phyloP scores from a whole-genome alignment of 1,140 invertebrate genomes.

The Drosophila sucinea region DNA sequence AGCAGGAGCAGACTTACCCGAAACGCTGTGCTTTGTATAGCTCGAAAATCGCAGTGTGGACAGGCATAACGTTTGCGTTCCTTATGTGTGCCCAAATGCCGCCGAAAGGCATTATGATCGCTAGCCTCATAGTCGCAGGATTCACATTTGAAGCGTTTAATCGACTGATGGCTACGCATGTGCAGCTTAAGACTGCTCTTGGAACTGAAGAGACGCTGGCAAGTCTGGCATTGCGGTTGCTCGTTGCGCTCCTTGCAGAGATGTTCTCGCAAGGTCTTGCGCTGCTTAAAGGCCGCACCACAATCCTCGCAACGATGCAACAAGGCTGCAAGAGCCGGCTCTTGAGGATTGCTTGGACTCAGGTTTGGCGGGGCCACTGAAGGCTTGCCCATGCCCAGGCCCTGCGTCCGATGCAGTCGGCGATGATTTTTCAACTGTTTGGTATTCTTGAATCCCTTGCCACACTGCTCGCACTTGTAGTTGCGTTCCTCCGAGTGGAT shows the following conservation, averaged over 20 bases:
- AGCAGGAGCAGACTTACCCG: constrained; percentile 82
- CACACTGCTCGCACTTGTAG: constrained; percentile 87
- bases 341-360: constrained; percentile 85
- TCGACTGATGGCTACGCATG: constrained; percentile 87
- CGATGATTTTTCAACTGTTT: constrained; percentile 89
- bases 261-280: constrained; percentile 72
- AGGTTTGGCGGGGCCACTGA: constrained; percentile 83
- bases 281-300: constrained; percentile 70
- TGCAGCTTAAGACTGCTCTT: constrained; percentile 88
- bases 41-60: constrained; percentile 87
- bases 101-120: constrained; percentile 92
- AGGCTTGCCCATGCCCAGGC: constrained; percentile 83
- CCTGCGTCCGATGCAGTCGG: constrained; percentile 84
- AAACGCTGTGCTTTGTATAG: constrained; percentile 88
- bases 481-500: constrained; percentile 87
- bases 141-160: constrained; percentile 92
- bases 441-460: constrained; percentile 90
- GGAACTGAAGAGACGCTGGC: constrained; percentile 87
- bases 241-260: constrained; percentile 73
- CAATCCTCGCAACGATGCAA: constrained; percentile 74
- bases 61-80: constrained; percentile 88
- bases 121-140: constrained; percentile 89
- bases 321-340: constrained; percentile 70
- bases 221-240: constrained; percentile 88
- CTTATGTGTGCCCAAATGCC: constrained; percentile 90